Percentiles rank a stretch among this genome's conserved stretches.
Evolutionary conservation across 2,888 invertebrate species (phyloP).

Genomic region (Cantharis flavilabris): DNA sequence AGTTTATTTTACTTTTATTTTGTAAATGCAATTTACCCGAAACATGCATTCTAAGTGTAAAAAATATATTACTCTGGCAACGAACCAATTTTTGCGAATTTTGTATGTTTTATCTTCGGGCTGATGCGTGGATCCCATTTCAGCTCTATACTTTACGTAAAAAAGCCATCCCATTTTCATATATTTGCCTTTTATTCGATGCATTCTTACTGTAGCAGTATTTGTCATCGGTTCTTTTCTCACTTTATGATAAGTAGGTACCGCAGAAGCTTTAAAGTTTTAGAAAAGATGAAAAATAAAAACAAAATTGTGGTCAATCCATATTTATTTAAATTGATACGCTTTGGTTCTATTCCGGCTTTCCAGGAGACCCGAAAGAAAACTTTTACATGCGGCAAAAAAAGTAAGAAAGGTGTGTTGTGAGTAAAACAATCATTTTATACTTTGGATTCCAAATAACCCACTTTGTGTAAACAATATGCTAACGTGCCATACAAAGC

Average conservation of each 20-base stretch:
- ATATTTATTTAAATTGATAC: background rate
- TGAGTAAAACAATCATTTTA: background rate
- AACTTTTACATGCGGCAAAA: background rate
- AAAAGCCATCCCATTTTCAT: slow-evolving; percentile 55
- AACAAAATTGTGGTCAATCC: slow-evolving; percentile 2
- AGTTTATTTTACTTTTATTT: slow-evolving; percentile 12
- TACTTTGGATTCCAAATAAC: slow-evolving; percentile 24
- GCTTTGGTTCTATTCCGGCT: background rate
- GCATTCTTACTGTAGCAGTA: slow-evolving; percentile 44
- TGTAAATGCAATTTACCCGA: slow-evolving; percentile 36
- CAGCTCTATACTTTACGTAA: slow-evolving; percentile 50
- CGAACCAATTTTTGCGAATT: slow-evolving; percentile 54
- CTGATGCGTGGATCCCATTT: slow-evolving; percentile 53
- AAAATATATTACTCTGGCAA: slow-evolving; percentile 53
- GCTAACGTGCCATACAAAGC: slow-evolving; percentile 38
- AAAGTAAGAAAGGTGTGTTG: background rate
- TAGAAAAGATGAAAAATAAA: slow-evolving; percentile 1
- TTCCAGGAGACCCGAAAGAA: background rate
- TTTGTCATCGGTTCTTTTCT: slow-evolving; percentile 40
- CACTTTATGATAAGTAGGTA: slow-evolving; percentile 30
- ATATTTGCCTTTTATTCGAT: slow-evolving; percentile 52
- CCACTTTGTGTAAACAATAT: slow-evolving; percentile 40
- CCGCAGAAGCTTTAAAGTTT: slow-evolving; percentile 3
- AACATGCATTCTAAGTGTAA: slow-evolving; percentile 38
- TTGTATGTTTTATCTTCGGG: slow-evolving; percentile 53